Evolutionary conservation across 2,113 vertebrate species (phyloP).

Genomic region (Stigmatopora nigra): DNA sequence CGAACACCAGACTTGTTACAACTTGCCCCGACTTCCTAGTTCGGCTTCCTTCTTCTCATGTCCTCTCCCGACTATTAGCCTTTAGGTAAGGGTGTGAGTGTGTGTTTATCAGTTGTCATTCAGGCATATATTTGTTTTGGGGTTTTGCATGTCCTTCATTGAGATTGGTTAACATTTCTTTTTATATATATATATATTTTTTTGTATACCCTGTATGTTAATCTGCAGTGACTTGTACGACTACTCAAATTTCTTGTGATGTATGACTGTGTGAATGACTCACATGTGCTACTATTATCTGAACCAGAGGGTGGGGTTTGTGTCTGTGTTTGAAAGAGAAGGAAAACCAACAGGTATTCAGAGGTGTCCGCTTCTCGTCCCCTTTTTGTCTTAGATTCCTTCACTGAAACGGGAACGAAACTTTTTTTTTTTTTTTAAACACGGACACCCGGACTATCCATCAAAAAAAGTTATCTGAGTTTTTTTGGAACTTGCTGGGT

Average conservation of each 20-base stretch:
- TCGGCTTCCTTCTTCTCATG: not conserved
- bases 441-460: not conserved
- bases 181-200: not conserved
- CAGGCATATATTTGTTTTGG: not conserved
- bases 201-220: not conserved
- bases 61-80: not conserved
- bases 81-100: not conserved
- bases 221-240: not conserved
- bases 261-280: conserved; percentile 7
- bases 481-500: not conserved
- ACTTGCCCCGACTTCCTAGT: conserved; percentile 12
- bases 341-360: conserved; percentile 38
- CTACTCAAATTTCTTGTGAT: not conserved
- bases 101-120: not conserved
- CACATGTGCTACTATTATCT: conserved; percentile 3
- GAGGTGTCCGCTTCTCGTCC: conserved; percentile 28
- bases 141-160: not conserved
- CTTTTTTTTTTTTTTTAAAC: conserved; percentile 1
- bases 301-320: conserved; percentile 8
- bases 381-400: conserved; percentile 27
- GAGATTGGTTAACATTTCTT: not conserved
- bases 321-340: not conserved
- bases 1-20: conserved; percentile 12
- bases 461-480: not conserved
- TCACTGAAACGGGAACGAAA: conserved; percentile 24